Conservation (phyloP, 2,797 vertebrate genomes). For the Sebastes paucispinis region DNA sequence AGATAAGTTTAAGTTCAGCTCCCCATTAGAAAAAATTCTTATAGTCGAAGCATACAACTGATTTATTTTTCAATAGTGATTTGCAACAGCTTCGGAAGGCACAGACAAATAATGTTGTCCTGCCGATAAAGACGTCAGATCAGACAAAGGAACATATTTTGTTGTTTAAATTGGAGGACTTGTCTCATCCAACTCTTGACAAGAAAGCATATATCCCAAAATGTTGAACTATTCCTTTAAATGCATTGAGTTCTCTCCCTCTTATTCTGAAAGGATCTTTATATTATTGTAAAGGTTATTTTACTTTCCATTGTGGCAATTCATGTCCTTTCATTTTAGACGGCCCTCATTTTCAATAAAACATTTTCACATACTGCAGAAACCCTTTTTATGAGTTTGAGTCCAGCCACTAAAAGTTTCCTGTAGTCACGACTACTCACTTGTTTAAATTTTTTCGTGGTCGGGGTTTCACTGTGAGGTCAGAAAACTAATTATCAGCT, state of each 20-base stretch:
- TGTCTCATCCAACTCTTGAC: not conserved
- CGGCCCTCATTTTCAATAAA: not conserved
- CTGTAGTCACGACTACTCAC: not conserved
- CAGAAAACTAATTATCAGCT: slow-evolving; percentile 51
- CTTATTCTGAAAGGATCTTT: not conserved
- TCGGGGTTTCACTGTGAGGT: slow-evolving; percentile 39
- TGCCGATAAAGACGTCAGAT: not conserved
- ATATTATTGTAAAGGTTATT: not conserved
- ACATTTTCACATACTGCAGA: not conserved
- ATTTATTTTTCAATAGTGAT: not conserved
- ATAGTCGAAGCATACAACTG: not conserved
- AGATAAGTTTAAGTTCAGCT: not conserved
- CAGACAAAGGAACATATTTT: not conserved
- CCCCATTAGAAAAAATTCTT: not conserved
- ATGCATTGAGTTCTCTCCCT: not conserved
- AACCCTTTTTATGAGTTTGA: slow-evolving; percentile 5
- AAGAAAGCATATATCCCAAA: not conserved
- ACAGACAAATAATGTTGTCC: not conserved
- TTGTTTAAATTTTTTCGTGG: slow-evolving; percentile 28
- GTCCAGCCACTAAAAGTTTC: slow-evolving; percentile 14
- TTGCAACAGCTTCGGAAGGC: not conserved
- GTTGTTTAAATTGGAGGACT: not conserved
- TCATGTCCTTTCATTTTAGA: not conserved
- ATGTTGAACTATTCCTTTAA: not conserved
- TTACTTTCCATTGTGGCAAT: not conserved